phyloP scores from a whole-genome alignment of 1,140 invertebrate species.

The Euschistus heros region DNA sequence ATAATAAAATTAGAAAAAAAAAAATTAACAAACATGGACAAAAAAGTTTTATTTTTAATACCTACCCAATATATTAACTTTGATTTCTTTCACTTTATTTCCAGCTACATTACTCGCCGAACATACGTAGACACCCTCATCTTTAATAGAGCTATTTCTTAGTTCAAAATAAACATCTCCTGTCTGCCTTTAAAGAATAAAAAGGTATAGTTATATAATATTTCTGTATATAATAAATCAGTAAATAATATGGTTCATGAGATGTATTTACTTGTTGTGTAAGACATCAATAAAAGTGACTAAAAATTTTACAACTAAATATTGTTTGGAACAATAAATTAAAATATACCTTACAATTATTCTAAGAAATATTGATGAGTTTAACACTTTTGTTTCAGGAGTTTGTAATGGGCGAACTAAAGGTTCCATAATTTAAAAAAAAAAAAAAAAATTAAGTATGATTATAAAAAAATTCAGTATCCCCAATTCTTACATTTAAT shows the following conservation, averaged over 20 bases:
- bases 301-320: no score
- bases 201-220: no score
- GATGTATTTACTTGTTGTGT: no score
- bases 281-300: no score
- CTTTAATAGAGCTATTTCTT: neutral
- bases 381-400: no score
- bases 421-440: no score
- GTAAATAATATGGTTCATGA: no score
- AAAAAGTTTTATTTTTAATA: neutral
- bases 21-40: neutral
- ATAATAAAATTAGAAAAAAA: neutral
- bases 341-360: neutral
- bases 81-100: constrained; percentile 6
- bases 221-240: no score
- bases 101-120: constrained; percentile 30
- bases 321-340: neutral
- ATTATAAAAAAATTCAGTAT: no score
- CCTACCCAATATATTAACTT: constrained; percentile 18
- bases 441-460: no score
- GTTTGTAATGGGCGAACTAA: no score
- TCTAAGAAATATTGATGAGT: constrained; percentile 3
- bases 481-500: no score
- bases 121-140: constrained; percentile 30
- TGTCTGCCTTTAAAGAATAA: constrained; percentile 35
- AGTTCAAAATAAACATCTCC: constrained; percentile 36